Base-by-base conservation (phyloP, 2,113 vertebrate genomes). In the Lycaon pictus region DNA sequence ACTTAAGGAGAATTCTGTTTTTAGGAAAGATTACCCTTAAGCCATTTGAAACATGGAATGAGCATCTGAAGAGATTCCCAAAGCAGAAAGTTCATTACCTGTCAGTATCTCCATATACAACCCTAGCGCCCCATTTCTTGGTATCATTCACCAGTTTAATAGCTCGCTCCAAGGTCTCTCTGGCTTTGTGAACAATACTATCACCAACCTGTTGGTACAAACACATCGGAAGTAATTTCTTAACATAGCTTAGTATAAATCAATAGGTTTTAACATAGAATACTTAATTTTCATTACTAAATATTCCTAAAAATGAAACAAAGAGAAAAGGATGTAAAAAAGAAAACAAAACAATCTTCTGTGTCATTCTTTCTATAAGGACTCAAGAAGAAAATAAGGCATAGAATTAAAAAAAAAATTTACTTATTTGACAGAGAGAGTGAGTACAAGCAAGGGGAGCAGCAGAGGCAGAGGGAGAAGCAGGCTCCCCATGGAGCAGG, bases 21-120 rank as follows among this genome's bases (percentile, higher is more conserved):
- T 97, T 51, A 87, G 82, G 58, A 88, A 96, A 29, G 67, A 83
- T 74, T 53, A 79, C 35, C n/a, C 63, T 51, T 79, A 94, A 96
- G 43, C 62, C 56, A 92, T 86, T 95, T 91, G 37, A 97, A 91
- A 95, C 22, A 89, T 63, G 51, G 67, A 89, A 87, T 48, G 81
- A 89, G 13, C 29, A 85, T 65, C 5, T 82, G 22, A 96, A 95
- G 25, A 97, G 67, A 97, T 43, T 43, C 43, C 43, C 43, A 97
- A 95, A 53, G 80, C 23, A 27, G 86, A 35, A 93, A 9, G 56
- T 56, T 22, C 27, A 85, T 98, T 98, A 99, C 99, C 99, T 99
- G 99, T 99, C 99, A 2, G 99, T 99, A 97, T 99, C 99, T 53
- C 99, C 99, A 23, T 99, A 99, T 11, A 99, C 99, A 32, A 99